phyloP scores from a whole-genome alignment of 2,888 invertebrate genomes.

The Parnassius orleans region DNA sequence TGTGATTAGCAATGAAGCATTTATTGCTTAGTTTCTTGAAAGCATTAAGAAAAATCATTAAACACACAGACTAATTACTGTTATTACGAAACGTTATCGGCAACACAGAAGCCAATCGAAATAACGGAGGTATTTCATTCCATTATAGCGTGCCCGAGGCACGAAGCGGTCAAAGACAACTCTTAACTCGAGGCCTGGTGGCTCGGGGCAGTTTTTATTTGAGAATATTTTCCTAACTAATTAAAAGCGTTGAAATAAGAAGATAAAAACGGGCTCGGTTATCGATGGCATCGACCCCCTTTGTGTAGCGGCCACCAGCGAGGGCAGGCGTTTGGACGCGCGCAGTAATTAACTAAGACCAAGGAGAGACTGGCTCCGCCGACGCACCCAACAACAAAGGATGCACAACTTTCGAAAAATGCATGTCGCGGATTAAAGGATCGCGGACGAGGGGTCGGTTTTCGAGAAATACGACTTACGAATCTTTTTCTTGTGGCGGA shows the following conservation, averaged over 20 bases:
- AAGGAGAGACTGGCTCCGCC: constrained; percentile 33
- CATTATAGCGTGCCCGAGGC: constrained; percentile 65
- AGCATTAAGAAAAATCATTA: constrained; percentile 51
- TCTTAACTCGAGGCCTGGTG: constrained; percentile 55
- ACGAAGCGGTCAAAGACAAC: constrained; percentile 65
- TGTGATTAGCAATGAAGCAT: constrained; percentile 15
- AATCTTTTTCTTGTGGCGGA: constrained; percentile 1
- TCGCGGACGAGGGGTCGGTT: constrained; percentile 7
- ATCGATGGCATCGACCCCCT: constrained; percentile 79
- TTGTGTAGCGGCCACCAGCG: constrained; percentile 71
- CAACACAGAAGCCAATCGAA: constrained; percentile 70
- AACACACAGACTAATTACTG: constrained; percentile 55
- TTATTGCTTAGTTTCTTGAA: constrained; percentile 33
- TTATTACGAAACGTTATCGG: constrained; percentile 59
- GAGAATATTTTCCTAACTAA: constrained; percentile 81
- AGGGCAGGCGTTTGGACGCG: constrained; percentile 57
- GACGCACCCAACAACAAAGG: constrained; percentile 53
- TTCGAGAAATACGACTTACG: constrained; percentile 13
- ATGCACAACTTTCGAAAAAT: constrained; percentile 55
- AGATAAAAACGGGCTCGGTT: constrained; percentile 75
- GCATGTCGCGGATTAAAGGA: constrained; percentile 37
- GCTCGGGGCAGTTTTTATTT: constrained; percentile 72
- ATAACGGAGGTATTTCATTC: constrained; percentile 57
- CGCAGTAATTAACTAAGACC: constrained; percentile 75
- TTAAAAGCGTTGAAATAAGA: constrained; percentile 80